A percentile compares a stretch with the other conserved stretches of the same genome.
phyloP scores from a whole-genome alignment of 2,888 invertebrate species.

The Chaitophorus viminalis region DNA sequence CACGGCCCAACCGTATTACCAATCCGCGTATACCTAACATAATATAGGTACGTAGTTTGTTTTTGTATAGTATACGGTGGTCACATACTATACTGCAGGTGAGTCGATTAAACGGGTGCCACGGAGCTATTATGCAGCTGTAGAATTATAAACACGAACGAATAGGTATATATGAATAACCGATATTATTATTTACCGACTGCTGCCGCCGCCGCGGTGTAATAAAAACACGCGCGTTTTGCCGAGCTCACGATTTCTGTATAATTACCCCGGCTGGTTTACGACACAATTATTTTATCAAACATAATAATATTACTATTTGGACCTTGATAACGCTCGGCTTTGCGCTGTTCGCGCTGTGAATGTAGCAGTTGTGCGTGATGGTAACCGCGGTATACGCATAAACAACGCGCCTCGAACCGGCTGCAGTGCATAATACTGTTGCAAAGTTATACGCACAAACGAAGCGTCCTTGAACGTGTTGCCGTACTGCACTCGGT shows the following conservation, averaged over 20 bases:
- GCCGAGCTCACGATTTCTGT: not conserved
- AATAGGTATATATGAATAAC: not conserved
- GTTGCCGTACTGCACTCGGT: no score
- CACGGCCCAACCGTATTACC: not conserved
- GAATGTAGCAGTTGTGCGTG: no score
- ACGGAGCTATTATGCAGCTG: not conserved
- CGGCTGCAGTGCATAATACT: no score
- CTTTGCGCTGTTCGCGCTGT: no score
- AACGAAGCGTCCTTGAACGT: no score
- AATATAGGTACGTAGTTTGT: not conserved
- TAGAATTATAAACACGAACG: not conserved
- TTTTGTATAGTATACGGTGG: not conserved
- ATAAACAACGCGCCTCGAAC: no score
- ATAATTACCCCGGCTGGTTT: not conserved
- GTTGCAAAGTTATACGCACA: no score
- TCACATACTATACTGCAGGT: not conserved
- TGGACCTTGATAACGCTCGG: not conserved
- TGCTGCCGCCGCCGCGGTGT: no score
- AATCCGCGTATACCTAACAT: not conserved
- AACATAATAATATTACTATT: not conserved
- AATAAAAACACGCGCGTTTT: not conserved
- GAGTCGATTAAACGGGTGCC: not conserved
- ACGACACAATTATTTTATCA: not conserved
- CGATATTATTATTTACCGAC: no score
- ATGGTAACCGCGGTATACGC: no score